Base-by-base conservation (phyloP, 2,113 vertebrate species). In the Zosterops pallidus region DNA sequence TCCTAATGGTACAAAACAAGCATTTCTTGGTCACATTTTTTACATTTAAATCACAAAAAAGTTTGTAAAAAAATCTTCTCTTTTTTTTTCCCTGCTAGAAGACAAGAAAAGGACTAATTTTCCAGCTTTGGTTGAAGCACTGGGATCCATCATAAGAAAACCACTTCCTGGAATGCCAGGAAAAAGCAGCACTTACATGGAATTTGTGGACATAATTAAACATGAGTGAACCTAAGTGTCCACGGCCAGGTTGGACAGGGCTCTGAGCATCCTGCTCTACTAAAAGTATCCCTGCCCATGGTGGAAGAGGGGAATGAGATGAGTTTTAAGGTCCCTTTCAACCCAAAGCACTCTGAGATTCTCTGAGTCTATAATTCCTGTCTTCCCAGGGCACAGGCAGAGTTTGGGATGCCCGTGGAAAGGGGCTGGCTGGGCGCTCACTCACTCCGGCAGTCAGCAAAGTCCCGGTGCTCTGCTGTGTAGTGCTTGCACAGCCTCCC, bases 401-500 rank as follows among this genome's bases (percentile, higher is more conserved):
- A 11, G 21, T 12, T 31, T 23, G 5, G 4, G 33, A 0, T 5
- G 44, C 2, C 35, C 7, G 1, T 6, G 77, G 67, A 17, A n/a
- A 52, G 16, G 46, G 60, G 16, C 12, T 49, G 35, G 49, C 49
- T 10, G 37, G 68, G 53, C 0, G 83, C 71, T 88, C 55, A 90
- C 98, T 98, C 88, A 99, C 99, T 98, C 2, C 93, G 97, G 98
- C 99, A 99, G 92, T 99, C 98, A 0, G 98, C 81, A 1, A 98
- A 98, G 96, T 99, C 99, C 0, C 39, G 96, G 97, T 99, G 99
- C 20, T 97, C 97, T 0, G 98, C 97, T 0, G 97, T 57, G 52
- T 98, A 98, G 97, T 98, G 98, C 37, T 94, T 98, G 92, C 99
- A 99, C 35, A 99, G 98, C 25, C 99, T 97, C 55, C 98, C 97